phyloP scores from a whole-genome alignment of 2,797 vertebrate genomes.

The Neomorphus geoffroyi region DNA sequence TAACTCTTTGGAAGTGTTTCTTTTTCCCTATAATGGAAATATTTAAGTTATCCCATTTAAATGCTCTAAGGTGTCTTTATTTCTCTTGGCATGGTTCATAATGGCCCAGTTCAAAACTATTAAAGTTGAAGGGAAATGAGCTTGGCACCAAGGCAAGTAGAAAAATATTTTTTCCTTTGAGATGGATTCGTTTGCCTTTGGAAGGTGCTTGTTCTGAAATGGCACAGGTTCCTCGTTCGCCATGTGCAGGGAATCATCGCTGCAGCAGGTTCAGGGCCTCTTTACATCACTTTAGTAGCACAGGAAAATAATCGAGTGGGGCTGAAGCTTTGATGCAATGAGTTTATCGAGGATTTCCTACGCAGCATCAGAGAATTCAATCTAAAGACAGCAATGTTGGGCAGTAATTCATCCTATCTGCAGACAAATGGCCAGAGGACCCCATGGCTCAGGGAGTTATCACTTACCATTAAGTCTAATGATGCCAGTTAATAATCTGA shows the following conservation, averaged over 20 bases:
- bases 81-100: conserved; percentile 24
- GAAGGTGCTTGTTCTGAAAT: not conserved
- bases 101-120: not conserved
- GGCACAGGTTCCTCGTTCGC: not conserved
- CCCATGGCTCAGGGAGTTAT: not conserved
- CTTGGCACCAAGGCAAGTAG: not conserved
- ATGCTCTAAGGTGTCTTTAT: not conserved
- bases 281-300: not conserved
- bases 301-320: not conserved
- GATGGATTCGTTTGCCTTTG: not conserved
- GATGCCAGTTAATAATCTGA: not conserved
- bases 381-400: not conserved
- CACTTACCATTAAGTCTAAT: not conserved
- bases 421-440: not conserved
- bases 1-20: not conserved
- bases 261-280: not conserved
- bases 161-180: not conserved
- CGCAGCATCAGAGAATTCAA: not conserved
- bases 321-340: not conserved
- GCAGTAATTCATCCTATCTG: not conserved
- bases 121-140: conserved; percentile 8
- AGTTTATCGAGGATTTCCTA: not conserved
- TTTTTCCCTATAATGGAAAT: not conserved
- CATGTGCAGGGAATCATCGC: not conserved
- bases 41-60: not conserved